phyloP scores from a whole-genome alignment of 2,888 invertebrate genomes.

The Torymus tubicola region DNA sequence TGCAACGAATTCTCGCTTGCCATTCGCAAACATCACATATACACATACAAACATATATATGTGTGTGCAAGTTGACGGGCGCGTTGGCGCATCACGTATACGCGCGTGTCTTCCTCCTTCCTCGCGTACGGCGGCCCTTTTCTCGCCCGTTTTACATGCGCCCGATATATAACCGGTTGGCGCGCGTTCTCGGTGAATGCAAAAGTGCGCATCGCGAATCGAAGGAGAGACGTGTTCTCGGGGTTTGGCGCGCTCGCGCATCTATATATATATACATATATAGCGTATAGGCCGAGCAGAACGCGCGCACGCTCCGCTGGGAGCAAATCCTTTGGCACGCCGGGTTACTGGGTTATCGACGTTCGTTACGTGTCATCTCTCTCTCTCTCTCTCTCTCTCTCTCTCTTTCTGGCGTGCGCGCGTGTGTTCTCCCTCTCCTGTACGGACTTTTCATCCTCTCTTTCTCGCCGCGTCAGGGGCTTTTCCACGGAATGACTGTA shows the following conservation, averaged over 20 bases:
- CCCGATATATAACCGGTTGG: neutral
- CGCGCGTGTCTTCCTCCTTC: no score
- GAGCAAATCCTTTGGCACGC: slow-evolving; percentile 53
- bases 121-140: no score
- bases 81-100: no score
- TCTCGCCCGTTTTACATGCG: neutral
- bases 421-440: slow-evolving; percentile 4
- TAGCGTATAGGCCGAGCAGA: no score
- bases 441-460: neutral
- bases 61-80: no score
- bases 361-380: slow-evolving; percentile 60
- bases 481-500: slow-evolving; percentile 41
- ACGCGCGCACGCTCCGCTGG: neutral
- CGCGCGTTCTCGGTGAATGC: neutral
- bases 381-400: slow-evolving; percentile 22
- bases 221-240: no score
- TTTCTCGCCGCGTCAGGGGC: slow-evolving; percentile 5
- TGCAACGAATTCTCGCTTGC: neutral
- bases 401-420: neutral
- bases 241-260: no score
- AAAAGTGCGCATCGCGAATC: neutral
- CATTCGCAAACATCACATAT: neutral
- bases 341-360: slow-evolving; percentile 71
- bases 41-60: no score
- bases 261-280: no score